Percentiles rank a stretch among this genome's conserved stretches.
These are phyloP conservation scores for Drosophila watanabei DNA, from an alignment of 1,140 invertebrate genomes.

Conservation along the genomic window DNA sequence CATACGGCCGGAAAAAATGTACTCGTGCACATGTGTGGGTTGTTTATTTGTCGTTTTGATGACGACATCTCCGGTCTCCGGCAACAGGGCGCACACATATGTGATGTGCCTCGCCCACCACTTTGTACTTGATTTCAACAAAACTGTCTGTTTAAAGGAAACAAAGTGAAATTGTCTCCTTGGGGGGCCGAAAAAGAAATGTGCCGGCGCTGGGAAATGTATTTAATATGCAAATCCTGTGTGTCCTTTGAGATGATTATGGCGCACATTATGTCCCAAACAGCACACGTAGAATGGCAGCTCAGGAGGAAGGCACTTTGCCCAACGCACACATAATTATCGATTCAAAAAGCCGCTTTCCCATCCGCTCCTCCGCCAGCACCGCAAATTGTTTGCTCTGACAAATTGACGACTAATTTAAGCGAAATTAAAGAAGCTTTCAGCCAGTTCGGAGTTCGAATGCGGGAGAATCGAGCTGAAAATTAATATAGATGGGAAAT, in stretches of 20 bases:
- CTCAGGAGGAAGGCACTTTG: slow-evolving; percentile 7
- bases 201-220: slow-evolving; percentile 42
- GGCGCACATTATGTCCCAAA: slow-evolving; percentile 57
- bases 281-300: slow-evolving; percentile 40
- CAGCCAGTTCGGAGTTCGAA: slow-evolving; percentile 14
- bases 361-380: not conserved
- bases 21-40: slow-evolving; percentile 19
- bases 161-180: slow-evolving; percentile 72
- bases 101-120: slow-evolving; percentile 40
- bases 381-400: slow-evolving; percentile 30
- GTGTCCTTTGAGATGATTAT: slow-evolving; percentile 75
- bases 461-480: slow-evolving; percentile 51
- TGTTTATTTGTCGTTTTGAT: slow-evolving; percentile 54
- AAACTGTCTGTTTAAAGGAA: slow-evolving; percentile 62
- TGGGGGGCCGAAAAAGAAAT: slow-evolving; percentile 44
- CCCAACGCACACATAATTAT: slow-evolving; percentile 52
- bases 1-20: slow-evolving; percentile 27
- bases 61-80: slow-evolving; percentile 33
- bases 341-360: slow-evolving; percentile 58
- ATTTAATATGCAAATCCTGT: slow-evolving; percentile 79
- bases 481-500: slow-evolving; percentile 75
- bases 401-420: slow-evolving; percentile 64
- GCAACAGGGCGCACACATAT: slow-evolving; percentile 30
- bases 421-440: slow-evolving; percentile 57
- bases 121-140: slow-evolving; percentile 61